phyloP scores from a whole-genome alignment of 2,797 vertebrate genomes.

The Cebuella pygmaea region DNA sequence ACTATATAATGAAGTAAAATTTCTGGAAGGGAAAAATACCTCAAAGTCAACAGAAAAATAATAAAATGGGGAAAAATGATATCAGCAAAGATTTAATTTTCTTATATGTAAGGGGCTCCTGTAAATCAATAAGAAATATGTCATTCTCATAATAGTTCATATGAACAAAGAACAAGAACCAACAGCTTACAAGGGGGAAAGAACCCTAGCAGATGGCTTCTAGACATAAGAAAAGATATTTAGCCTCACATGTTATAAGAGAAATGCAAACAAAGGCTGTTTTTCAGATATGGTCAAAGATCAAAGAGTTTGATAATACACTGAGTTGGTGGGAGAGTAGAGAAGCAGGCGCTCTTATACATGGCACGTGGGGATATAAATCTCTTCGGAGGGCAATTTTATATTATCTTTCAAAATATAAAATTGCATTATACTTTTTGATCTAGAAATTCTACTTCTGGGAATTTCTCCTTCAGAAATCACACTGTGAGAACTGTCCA shows the following conservation, averaged over 20 bases:
- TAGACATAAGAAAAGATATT: slow-evolving; percentile 26
- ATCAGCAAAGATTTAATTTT: slow-evolving; percentile 4
- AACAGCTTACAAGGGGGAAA: neutral
- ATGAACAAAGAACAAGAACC: neutral
- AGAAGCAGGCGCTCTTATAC: neutral
- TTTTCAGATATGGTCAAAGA: slow-evolving; percentile 3
- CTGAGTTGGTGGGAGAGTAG: neutral
- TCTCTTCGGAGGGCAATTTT: neutral
- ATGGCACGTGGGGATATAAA: neutral
- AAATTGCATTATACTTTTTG: neutral
- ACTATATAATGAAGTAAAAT: neutral
- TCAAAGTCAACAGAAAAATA: slow-evolving; percentile 43
- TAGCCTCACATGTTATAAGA: neutral
- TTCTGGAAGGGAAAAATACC: slow-evolving; percentile 33
- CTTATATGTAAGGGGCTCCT: slow-evolving; percentile 38
- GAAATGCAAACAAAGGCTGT: slow-evolving; percentile 8
- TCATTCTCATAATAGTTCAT: slow-evolving; percentile 16
- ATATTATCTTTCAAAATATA: neutral
- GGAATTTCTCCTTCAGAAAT: neutral
- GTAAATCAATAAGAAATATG: slow-evolving; percentile 47
- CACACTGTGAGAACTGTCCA: neutral
- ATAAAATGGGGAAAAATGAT: neutral
- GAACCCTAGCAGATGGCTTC: neutral
- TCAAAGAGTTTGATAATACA: neutral
- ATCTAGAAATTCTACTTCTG: neutral